phyloP scores from a whole-genome alignment of 1,140 invertebrate genomes.

The Pogonomyrmex californicus region DNA sequence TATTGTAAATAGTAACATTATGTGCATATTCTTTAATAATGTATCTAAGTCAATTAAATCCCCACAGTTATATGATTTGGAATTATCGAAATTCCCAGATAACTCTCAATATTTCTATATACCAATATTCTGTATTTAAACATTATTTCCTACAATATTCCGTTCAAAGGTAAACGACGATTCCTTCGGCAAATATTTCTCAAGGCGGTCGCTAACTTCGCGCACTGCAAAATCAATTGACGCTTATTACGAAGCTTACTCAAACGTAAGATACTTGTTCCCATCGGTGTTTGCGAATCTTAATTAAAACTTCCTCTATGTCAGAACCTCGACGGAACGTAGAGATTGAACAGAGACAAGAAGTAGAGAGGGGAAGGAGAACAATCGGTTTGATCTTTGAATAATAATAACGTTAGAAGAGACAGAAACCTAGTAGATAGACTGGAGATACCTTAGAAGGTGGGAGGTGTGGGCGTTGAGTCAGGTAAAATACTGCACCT shows the following conservation, averaged over 20 bases:
- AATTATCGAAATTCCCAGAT: conserved; percentile 24
- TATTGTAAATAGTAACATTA: background rate
- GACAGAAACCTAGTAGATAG: conserved; percentile 19
- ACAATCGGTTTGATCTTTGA: background rate
- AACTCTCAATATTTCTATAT: background rate
- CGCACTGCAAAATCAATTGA: conserved; percentile 44
- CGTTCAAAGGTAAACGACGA: conserved; percentile 19
- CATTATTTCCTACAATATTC: conserved; percentile 32
- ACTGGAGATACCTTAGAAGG: conserved; percentile 39
- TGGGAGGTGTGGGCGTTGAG: conserved; percentile 82
- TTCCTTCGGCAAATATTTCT: conserved; percentile 44
- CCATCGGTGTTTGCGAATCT: conserved; percentile 28
- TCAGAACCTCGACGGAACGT: background rate
- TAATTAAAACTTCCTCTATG: conserved; percentile 31
- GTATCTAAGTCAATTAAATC: background rate
- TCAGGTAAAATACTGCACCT: conserved; percentile 83
- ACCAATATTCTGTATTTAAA: background rate
- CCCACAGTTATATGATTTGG: background rate
- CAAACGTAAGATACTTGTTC: conserved; percentile 28
- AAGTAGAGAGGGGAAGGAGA: background rate
- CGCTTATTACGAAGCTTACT: conserved; percentile 48
- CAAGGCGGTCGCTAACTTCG: conserved; percentile 11
- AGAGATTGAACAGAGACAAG: background rate
- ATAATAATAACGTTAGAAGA: conserved; percentile 4
- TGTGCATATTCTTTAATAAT: background rate